phyloP scores from a whole-genome alignment of 2,113 vertebrate genomes.

The Bufo bufo region DNA sequence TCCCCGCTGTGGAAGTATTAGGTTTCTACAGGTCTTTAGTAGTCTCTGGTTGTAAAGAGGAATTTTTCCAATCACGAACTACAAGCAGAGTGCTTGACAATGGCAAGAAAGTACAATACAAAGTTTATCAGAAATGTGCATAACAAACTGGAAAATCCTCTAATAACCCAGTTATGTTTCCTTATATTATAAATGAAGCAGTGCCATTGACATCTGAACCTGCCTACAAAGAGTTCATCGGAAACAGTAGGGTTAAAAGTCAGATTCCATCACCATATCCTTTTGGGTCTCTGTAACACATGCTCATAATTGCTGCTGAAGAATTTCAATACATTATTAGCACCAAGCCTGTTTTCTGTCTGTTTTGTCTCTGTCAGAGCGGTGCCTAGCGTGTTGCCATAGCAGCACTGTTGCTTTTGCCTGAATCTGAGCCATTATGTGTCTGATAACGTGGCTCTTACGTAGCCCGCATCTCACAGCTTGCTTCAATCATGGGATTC shows the following conservation, averaged over 20 bases:
- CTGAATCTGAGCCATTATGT: slow-evolving; percentile 17
- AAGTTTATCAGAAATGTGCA: too few species aligned
- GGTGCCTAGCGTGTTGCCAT: slow-evolving; percentile 6
- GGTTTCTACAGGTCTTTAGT: too few species aligned
- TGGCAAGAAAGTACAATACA: too few species aligned
- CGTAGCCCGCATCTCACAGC: neutral
- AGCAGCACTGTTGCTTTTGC: slow-evolving; percentile 21
- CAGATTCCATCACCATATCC: neutral
- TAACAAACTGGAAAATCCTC: neutral
- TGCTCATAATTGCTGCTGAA: slow-evolving; percentile 9
- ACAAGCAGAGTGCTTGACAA: too few species aligned
- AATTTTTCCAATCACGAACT: too few species aligned
- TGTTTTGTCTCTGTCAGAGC: slow-evolving; percentile 19
- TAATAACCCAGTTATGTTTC: neutral
- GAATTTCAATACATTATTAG: slow-evolving; percentile 21
- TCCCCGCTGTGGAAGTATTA: too few species aligned
- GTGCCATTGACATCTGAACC: neutral
- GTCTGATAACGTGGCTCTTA: slow-evolving; percentile 17
- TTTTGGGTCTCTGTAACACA: neutral
- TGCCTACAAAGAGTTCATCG: neutral
- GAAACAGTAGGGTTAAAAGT: neutral
- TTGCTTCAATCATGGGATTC: slow-evolving; percentile 41
- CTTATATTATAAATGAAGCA: neutral
- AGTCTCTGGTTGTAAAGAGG: too few species aligned
- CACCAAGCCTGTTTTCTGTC: neutral